Evolutionary conservation across 2,797 vertebrate species (phyloP).

Genomic region (Poecilia wingei): DNA sequence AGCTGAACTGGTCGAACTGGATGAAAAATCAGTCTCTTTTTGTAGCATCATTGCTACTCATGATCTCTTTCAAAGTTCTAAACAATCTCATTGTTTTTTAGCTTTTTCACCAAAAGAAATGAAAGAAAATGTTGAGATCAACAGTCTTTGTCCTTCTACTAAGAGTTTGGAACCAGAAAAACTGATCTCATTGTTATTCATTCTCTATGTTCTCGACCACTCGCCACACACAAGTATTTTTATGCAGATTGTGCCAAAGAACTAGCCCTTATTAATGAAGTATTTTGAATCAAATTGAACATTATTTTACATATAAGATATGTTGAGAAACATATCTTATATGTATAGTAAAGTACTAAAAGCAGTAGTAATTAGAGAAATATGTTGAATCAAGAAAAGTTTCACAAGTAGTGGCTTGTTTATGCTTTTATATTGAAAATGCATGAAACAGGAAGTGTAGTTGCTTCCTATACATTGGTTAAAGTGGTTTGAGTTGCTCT

Average conservation of each 20-base stretch:
- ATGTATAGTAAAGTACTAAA: neutral
- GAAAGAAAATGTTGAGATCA: neutral
- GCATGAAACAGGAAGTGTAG: neutral
- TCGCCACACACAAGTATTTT: neutral
- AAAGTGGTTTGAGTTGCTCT: neutral
- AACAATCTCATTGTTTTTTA: neutral
- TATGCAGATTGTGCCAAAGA: neutral
- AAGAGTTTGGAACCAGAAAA: neutral
- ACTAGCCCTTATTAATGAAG: neutral
- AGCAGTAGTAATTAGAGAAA: neutral
- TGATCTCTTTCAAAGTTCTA: neutral
- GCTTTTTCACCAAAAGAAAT: neutral
- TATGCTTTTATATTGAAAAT: slow-evolving; percentile 21
- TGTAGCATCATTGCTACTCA: neutral
- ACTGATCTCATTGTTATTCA: neutral
- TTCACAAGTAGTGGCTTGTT: slow-evolving; percentile 6
- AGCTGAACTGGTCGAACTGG: neutral
- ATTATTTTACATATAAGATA: neutral
- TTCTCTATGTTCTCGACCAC: neutral
- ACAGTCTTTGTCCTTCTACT: neutral
- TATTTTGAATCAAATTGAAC: neutral
- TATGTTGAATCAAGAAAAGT: neutral
- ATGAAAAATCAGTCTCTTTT: neutral
- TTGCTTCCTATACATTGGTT: neutral
- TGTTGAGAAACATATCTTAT: neutral